Evolutionary conservation across 2,888 invertebrate genomes (phyloP), one percentile per base, ranked within the genome.

Genomic region (Muschampia plurimacula): DNA sequence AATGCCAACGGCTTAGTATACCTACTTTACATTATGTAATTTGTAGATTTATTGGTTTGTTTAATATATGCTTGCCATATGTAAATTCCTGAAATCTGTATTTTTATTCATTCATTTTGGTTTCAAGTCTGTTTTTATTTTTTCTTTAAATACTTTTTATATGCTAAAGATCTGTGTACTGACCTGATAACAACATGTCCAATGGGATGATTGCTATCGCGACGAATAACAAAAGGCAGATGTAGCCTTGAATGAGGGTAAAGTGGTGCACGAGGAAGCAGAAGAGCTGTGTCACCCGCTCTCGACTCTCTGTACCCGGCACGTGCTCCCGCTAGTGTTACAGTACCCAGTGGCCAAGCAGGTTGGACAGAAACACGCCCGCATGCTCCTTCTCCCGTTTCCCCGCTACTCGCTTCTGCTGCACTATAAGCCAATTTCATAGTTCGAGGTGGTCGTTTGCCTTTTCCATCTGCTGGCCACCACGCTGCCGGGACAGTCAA

Each of bases 171-270:
- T 6, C 3, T 36, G 6, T 32, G 4, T 36, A 89, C 96, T 95
- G 89, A 98, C 98, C 97, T 97, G 81, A 99, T 96, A 75, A 98
- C 97, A 84, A 99, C 97, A 60, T 97, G 97, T 73, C 97, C 96
- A 76, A 98, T 96, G 64, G 96, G 94, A 79, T 95, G 93, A 79
- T 95, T 95, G 32, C 96, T 94, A 81, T 96, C 96, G 72, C 97
- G 96, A 76, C 96, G 96, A 74, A 99, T 95, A 83, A 98, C 98
- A 44, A 98, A 98, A 0, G 99, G 98, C 36, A 99, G 96, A 89
- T 99, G 98, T 80, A 99, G 95, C 83, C 97, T 96, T 46, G 98
- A 97, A 84, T 97, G 96, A 3, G 99, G 98, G 90, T 98, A 98
- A 15, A 99, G 95, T 0, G 98, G 97, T 67, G 97, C 97, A 83